phyloP scores from a whole-genome alignment of 2,888 invertebrate species.

The Notodonta ziczac region DNA sequence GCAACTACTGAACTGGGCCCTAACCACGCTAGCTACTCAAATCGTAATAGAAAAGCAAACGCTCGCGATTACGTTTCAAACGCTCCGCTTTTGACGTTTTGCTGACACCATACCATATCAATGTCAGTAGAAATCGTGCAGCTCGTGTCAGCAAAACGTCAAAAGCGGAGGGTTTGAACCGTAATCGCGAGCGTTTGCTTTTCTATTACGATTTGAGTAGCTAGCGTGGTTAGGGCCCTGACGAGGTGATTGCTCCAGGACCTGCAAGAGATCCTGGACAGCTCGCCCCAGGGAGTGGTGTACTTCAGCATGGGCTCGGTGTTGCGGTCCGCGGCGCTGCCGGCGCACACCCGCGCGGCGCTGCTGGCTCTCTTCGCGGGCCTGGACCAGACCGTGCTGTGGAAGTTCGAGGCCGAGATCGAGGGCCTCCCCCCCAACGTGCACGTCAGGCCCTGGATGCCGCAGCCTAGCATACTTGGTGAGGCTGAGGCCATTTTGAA shows the following conservation, averaged over 20 bases:
- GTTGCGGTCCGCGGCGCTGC: slow-evolving; percentile 46
- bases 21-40: too few species aligned
- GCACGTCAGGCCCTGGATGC: slow-evolving; percentile 76
- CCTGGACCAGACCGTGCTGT: slow-evolving; percentile 70
- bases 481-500: slow-evolving; percentile 9
- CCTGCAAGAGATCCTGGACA: slow-evolving; percentile 59
- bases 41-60: too few species aligned
- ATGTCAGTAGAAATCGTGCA: too few species aligned
- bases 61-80: too few species aligned
- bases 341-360: slow-evolving; percentile 37
- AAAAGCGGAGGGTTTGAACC: too few species aligned
- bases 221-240: too few species aligned
- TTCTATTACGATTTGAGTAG: too few species aligned
- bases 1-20: too few species aligned
- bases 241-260: slow-evolving; percentile 48
- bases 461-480: slow-evolving; percentile 81
- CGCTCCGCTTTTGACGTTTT: too few species aligned
- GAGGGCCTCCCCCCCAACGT: slow-evolving; percentile 69
- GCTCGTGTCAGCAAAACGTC: too few species aligned
- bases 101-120: too few species aligned
- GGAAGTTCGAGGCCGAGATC: slow-evolving; percentile 78
- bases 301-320: slow-evolving; percentile 74
- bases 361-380: slow-evolving; percentile 50
- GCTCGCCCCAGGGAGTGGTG: slow-evolving; percentile 57
- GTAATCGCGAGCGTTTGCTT: too few species aligned